Base-by-base conservation (phyloP, 2,888 invertebrate genomes). In the Drosophila siamana region DNA sequence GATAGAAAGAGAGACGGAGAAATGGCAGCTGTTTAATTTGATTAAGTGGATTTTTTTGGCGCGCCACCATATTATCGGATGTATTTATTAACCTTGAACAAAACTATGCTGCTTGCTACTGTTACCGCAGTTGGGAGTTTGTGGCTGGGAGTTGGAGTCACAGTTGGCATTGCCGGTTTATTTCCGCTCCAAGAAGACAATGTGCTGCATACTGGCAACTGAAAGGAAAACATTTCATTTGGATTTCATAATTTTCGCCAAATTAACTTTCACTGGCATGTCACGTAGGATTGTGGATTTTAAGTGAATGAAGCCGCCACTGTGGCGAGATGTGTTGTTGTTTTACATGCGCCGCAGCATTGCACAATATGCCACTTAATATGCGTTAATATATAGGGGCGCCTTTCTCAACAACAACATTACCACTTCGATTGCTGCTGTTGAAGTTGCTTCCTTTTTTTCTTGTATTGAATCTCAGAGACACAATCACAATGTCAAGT, bases 181-280 rank as follows among this genome's bases (percentile, higher is more conserved):
- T 80, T 79, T 79, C 79, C 79, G 78, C 56, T 64, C 50, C 47
- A 54, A 54, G 63, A 40, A 75, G 64, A 83, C 86, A 83, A 84
- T 84, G 80, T 64, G 65, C 44, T 78, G 78, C 57, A 69, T 69
- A 74, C 33, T 67, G 74, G 64, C 63, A 73, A 62, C 83, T 67
- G 62, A 74, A 77, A 74, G 78, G 62, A 63, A 86, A 82, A 72
- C 51, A 85, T 61, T 61, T 61, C 69, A 78, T 74, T 78, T 69
- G 74, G 74, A 83, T 84, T 84, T 84, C 87, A 84, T 84, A 82
- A 86, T 85, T 87, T 84, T 82, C 68, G 70, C 80, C 69, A 87
- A 85, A 85, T 87, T 85, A 85, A 85, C 84, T 85, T 85, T 85
- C 84, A 85, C 84, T 76, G 66, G 66, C 82, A 72, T 70, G 85